Conservation (phyloP, 2,113 vertebrate species). For the Ptychochromis oligacanthus region DNA sequence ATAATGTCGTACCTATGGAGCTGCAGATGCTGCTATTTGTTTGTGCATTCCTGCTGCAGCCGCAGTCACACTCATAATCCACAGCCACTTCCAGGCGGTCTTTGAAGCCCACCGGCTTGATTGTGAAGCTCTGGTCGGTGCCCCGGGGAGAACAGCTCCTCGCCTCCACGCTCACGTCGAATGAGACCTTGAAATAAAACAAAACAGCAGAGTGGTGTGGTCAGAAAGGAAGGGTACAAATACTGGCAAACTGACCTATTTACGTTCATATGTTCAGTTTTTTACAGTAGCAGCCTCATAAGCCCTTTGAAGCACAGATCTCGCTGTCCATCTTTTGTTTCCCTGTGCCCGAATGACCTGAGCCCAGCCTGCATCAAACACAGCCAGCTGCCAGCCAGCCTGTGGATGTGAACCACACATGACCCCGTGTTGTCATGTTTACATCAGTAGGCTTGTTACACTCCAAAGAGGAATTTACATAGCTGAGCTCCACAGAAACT, state of each 20-base stretch:
- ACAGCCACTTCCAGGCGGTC: constrained; percentile 88
- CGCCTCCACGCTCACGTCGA: constrained; percentile 89
- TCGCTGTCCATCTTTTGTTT: not conserved
- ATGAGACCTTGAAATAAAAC: constrained; percentile 82
- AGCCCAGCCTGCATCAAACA: not conserved
- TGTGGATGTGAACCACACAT: constrained; percentile 18
- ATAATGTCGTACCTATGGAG: constrained; percentile 75
- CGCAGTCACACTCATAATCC: constrained; percentile 87
- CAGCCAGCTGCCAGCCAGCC: not conserved
- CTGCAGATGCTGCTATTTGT: constrained; percentile 86
- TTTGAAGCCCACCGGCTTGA: constrained; percentile 93
- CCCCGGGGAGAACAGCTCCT: constrained; percentile 83
- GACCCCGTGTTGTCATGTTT: constrained; percentile 27
- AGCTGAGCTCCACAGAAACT: not conserved
- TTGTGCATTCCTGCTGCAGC: constrained; percentile 77
- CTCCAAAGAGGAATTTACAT: not conserved
- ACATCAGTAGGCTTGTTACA: constrained; percentile 6
- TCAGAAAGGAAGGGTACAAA: not conserved
- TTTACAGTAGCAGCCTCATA: not conserved
- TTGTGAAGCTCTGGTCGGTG: constrained; percentile 82
- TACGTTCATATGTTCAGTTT: not conserved
- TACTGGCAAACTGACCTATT: not conserved
- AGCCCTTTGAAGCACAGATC: not conserved
- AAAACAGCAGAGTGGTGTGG: not conserved
- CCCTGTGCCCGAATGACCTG: not conserved